Conservation (phyloP, 2,888 invertebrate species). For the Drosophila neotestacea region DNA sequence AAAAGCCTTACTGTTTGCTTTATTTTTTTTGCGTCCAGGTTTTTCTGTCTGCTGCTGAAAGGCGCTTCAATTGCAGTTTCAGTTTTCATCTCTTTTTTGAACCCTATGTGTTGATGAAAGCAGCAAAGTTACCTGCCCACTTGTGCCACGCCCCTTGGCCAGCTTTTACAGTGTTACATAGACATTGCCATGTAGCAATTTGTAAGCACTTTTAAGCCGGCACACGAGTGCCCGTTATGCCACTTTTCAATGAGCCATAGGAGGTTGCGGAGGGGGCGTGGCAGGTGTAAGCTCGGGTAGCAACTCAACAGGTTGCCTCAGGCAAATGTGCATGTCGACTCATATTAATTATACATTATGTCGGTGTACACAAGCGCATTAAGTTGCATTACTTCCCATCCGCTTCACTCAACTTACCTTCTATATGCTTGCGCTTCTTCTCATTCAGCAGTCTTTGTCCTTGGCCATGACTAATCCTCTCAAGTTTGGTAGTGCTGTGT, state of each 20-base stretch:
- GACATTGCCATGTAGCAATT: conserved; percentile 76
- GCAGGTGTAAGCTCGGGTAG: not conserved
- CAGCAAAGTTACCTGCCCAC: conserved; percentile 14
- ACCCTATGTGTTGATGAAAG: conserved; percentile 71
- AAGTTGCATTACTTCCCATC: conserved; percentile 73
- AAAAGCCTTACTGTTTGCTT: conserved; percentile 51
- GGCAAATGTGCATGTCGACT: conserved; percentile 73
- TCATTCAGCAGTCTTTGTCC: conserved; percentile 1
- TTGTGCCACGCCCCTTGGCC: not conserved
- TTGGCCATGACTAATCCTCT: conserved; percentile 40
- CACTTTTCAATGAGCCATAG: conserved; percentile 70
- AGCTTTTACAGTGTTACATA: conserved; percentile 42
- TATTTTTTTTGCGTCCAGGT: conserved; percentile 20
- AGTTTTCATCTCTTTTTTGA: conserved; percentile 70
- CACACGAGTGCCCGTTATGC: conserved; percentile 78
- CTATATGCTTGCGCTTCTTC: conserved; percentile 25
- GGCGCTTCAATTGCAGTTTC: conserved; percentile 80
- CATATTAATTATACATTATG: conserved; percentile 79
- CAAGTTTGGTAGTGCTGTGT: conserved; percentile 21
- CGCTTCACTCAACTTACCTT: conserved; percentile 47
- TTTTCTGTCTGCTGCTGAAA: conserved; percentile 49
- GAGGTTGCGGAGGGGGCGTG: not conserved
- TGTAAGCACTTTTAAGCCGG: conserved; percentile 80
- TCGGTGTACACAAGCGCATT: conserved; percentile 73
- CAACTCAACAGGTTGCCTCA: conserved; percentile 68